Evolutionary conservation across 1,140 invertebrate species (phyloP).

Genomic region (Bombus impatiens): DNA sequence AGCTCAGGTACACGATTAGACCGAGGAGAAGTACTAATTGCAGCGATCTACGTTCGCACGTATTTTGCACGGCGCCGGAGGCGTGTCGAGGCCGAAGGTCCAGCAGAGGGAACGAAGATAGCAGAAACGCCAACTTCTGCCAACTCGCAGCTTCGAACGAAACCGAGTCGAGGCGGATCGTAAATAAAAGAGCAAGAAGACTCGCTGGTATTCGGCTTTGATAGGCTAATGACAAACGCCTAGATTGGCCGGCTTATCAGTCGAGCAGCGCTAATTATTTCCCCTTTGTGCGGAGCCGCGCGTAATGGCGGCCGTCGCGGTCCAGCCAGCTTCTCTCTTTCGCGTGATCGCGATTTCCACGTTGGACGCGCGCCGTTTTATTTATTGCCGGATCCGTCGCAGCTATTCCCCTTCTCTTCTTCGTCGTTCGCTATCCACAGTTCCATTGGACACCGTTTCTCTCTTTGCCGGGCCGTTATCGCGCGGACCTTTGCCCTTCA

Average conservation of each 20-base stretch:
- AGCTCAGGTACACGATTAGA: neutral
- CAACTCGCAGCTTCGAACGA: neutral
- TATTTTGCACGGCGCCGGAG: conserved; percentile 70
- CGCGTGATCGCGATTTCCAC: conserved; percentile 54
- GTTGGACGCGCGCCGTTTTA: conserved; percentile 46
- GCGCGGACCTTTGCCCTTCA: conserved; percentile 50
- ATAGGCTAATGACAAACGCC: conserved; percentile 82
- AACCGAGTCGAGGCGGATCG: neutral
- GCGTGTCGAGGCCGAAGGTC: conserved; percentile 62
- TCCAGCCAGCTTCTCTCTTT: conserved; percentile 8
- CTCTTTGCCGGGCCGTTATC: conserved; percentile 50
- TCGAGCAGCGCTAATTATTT: conserved; percentile 80
- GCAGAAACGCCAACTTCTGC: neutral
- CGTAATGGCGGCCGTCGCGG: conserved; percentile 70
- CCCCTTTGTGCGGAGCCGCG: conserved; percentile 76
- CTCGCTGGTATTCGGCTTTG: conserved; percentile 74
- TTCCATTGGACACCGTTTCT: conserved; percentile 45
- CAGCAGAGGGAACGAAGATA: conserved; percentile 48
- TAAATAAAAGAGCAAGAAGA: conserved; percentile 47
- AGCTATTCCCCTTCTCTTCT: neutral
- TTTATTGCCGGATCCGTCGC: conserved; percentile 41
- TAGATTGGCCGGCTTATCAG: conserved; percentile 80
- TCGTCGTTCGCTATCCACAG: neutral
- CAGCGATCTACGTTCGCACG: conserved; percentile 71
- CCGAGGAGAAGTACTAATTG: conserved; percentile 76